Percentiles rank a stretch among this genome's conserved stretches.
Evolutionary conservation across 2,797 vertebrate genomes (phyloP).

Genomic region (Spinus pinus): DNA sequence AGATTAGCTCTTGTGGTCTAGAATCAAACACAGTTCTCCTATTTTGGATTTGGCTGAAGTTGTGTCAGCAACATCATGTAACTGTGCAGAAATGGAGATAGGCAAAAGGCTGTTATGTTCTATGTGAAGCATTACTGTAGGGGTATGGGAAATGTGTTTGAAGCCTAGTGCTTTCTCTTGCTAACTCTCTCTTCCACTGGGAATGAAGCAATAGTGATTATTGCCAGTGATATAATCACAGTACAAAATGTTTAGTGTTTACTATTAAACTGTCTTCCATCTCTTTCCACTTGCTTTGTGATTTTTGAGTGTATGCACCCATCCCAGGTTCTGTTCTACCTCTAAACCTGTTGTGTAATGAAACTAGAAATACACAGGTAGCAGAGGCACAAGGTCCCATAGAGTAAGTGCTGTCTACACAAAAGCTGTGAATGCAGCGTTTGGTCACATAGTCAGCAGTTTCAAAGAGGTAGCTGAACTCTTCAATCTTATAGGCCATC

Average conservation of each 20-base stretch:
- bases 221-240: not conserved
- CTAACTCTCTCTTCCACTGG: not conserved
- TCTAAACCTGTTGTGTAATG: not conserved
- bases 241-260: not conserved
- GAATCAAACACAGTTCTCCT: not conserved
- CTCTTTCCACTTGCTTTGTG: not conserved
- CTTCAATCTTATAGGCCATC: not conserved
- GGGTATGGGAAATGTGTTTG: not conserved
- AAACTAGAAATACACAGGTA: not conserved
- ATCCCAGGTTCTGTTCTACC: not conserved
- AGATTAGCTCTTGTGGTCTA: not conserved
- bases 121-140: not conserved
- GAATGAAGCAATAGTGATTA: not conserved
- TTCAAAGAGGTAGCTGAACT: not conserved
- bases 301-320: not conserved
- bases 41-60: not conserved
- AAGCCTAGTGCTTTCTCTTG: not conserved
- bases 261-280: constrained; percentile 1
- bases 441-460: not conserved
- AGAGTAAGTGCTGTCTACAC: not conserved
- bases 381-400: not conserved
- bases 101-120: not conserved
- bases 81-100: not conserved
- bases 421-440: not conserved
- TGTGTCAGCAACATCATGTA: not conserved